Conservation (phyloP, 2,113 vertebrate species). For the Muntiacus reevesi region DNA sequence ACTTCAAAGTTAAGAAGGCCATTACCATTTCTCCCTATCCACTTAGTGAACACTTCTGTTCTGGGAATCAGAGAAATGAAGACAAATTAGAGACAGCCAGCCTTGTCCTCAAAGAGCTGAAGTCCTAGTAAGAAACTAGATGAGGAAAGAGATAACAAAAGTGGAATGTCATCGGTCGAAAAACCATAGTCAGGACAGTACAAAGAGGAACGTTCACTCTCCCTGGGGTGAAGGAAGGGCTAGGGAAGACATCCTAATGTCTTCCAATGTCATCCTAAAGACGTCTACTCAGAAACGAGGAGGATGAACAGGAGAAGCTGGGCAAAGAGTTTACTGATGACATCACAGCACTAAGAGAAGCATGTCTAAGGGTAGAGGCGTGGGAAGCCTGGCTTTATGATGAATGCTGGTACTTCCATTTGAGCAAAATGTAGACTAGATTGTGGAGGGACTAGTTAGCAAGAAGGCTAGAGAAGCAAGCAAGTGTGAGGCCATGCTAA, state of each 20-base stretch:
- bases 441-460: not conserved
- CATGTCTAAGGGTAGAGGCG: not conserved
- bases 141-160: not conserved
- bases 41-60: not conserved
- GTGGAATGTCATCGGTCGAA: not conserved
- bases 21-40: not conserved
- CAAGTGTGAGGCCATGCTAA: not conserved
- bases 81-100: not conserved
- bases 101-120: not conserved
- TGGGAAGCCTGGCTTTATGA: not conserved
- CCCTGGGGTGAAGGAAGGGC: accelerated
- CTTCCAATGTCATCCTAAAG: not conserved
- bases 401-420: no score
- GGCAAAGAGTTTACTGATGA: not conserved
- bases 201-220: not conserved
- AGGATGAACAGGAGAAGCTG: not conserved
- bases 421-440: not conserved
- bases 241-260: not conserved
- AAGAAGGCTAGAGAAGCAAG: not conserved
- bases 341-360: not conserved
- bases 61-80: not conserved
- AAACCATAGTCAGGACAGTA: not conserved
- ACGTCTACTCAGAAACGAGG: not conserved
- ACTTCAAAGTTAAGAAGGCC: not conserved
- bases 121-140: not conserved